Evolutionary conservation across 2,888 invertebrate genomes (phyloP).

Genomic region (Eupithecia exiguata): DNA sequence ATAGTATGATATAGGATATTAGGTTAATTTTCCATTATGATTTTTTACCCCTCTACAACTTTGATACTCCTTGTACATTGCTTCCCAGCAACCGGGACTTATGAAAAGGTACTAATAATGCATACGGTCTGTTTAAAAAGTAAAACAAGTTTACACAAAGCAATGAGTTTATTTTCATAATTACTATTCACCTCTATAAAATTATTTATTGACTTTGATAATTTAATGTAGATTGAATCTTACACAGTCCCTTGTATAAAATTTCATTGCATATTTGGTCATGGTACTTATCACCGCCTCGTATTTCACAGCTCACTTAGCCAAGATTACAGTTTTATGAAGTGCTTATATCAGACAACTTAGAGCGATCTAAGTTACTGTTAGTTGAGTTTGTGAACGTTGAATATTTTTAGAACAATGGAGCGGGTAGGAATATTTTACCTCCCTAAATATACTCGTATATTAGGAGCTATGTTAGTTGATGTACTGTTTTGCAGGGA

Average conservation of each 20-base stretch:
- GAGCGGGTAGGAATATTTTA: slow-evolving; percentile 12
- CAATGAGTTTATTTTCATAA: no score
- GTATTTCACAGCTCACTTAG: slow-evolving; percentile 44
- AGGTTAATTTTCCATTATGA: no score
- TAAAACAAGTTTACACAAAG: no score
- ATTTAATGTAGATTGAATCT: neutral
- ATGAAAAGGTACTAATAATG: no score
- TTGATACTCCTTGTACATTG: no score
- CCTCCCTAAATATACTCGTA: neutral
- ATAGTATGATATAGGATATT: no score
- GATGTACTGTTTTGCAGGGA: neutral
- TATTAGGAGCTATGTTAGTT: slow-evolving; percentile 1
- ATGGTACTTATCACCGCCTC: slow-evolving; percentile 32
- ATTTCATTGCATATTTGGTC: slow-evolving; percentile 31
- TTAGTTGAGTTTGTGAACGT: slow-evolving; percentile 24
- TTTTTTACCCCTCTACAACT: no score
- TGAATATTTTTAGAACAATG: slow-evolving; percentile 25
- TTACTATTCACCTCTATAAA: no score
- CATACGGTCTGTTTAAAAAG: no score
- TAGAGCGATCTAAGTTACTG: slow-evolving; percentile 32
- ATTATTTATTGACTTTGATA: no score
- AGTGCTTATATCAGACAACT: slow-evolving; percentile 38
- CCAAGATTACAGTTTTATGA: slow-evolving; percentile 43
- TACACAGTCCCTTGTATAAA: neutral
- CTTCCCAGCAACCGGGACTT: no score